Evolutionary conservation across 2,888 invertebrate species (phyloP), one percentile per base, ranked within the genome.

Genomic region (Brachyptera putata): DNA sequence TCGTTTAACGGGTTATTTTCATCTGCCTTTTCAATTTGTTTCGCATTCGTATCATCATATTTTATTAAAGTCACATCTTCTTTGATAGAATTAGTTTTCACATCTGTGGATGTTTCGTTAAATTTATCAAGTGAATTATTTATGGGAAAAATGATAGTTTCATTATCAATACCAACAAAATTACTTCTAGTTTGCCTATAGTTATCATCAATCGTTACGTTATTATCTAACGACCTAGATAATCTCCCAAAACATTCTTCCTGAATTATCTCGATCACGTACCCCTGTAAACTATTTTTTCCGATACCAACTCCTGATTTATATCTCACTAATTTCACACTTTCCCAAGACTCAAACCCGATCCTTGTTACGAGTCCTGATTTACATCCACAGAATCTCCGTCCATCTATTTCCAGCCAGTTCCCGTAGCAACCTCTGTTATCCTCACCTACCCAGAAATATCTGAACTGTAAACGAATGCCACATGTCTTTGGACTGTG

Each of bases 361-460:
- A 74, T 70, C 3, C 71, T 68, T 1, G 77, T 43, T 60, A 73
- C 75, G 9, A 75, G 64, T 1, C 76, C 76, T 2, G 76, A 77
- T 56, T 76, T 77, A 66, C 84, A 84, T 1, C 83, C 84, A 66
- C 84, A 84, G 53, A 80, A 74, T 13, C 75, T 73, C 67, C 77
- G 77, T 0, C 79, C 80, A 66, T 82, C 83, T 34, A 84, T 74
- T 69, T 82, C 79, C 1, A 84, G 64, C 66, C 75, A 79, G 5
- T 81, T 81, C 13, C 76, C 73, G 0, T 67, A 67, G 63, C 83
- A 84, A n/a, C 66, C 60, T n/a, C 66, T 66, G 48, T 72, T 70
- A 1, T 72, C 71, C 0, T 61, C 64, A 0, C 81, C 83, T 34
- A 80, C 71, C 66, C 77, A 78, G 63, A 83, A 83, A 67, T 77